Base-by-base conservation (phyloP, 2,797 vertebrate species). In the Dendrocincla tyrannina region DNA sequence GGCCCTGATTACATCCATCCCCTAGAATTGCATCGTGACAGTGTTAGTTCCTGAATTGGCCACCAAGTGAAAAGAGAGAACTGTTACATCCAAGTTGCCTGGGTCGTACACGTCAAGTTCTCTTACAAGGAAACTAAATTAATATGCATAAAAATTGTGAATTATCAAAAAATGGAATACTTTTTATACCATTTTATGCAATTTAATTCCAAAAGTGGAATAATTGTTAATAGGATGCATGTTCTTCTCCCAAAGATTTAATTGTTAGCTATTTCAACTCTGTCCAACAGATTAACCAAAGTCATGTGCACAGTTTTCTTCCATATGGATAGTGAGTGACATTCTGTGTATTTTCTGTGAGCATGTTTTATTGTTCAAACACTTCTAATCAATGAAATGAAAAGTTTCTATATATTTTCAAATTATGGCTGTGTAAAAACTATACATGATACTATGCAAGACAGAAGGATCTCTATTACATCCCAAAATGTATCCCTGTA, bases 401-500 rank as follows among this genome's bases (percentile, higher is more conserved):
- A 30, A 17, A 13, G 1, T 32, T 80, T 70, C 27, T 46, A 2
- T 23, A 17, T 23, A 7, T 47, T 88, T 89, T 83, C 9, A 42
- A 35, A 32, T 63, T 35, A 44, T 7, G 9, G 2, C 10, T 55
- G 2, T 80, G 18, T 58, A 42, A 66, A 73, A 88, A 17, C 10
- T 49, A 1, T 10, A 16, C 4, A 7, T 4, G 3, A 32, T 25
- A 32, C 25, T 16, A 1, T 9, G 2, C 35, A 80, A 74, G 82
- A 13, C 24, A 78, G 28, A 67, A 56, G 7, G 76, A 14, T 84
- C n/a, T 80, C 24, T 5, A 1, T 39, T 59, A 10, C 11, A 32
- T 37, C 19, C 39, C 7, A 1, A 14, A 76, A 63, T 39, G 4
- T 47, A 33, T 46, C 4, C 1, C 4, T 63, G 0, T 23, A 11